Conservation (phyloP, 2,113 vertebrate genomes). For the Chaetorhynchus papuensis region DNA sequence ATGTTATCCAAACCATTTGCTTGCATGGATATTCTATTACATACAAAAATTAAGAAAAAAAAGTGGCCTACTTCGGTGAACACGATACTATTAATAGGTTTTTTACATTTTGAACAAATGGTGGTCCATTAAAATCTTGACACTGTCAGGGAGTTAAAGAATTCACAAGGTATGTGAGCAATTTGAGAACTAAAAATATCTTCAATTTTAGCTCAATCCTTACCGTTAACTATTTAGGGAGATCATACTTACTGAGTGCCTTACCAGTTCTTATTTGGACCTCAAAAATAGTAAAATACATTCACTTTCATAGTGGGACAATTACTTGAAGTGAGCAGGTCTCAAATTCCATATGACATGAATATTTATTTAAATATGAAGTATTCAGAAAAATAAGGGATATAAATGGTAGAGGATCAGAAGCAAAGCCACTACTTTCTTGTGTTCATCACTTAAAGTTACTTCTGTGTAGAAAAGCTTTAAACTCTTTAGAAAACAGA, state of each 20-base stretch:
- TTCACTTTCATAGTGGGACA: background rate
- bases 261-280: background rate
- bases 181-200: background rate
- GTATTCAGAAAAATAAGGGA: background rate
- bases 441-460: background rate
- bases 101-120: background rate
- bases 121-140: background rate
- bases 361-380: background rate
- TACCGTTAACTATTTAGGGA: background rate
- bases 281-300: background rate
- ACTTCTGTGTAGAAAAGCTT: background rate
- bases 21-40: background rate
- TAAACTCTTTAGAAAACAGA: background rate
- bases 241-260: background rate
- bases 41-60: background rate
- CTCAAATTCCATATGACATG: background rate
- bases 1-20: background rate
- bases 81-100: rapidly evolving
- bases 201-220: background rate
- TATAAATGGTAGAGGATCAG: background rate
- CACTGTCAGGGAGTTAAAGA: background rate
- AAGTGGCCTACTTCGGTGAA: background rate
- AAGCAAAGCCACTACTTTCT: background rate
- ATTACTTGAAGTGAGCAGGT: background rate
- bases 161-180: background rate